Conservation (phyloP, 2,888 invertebrate genomes). For the Frankliniella intonsa region DNA sequence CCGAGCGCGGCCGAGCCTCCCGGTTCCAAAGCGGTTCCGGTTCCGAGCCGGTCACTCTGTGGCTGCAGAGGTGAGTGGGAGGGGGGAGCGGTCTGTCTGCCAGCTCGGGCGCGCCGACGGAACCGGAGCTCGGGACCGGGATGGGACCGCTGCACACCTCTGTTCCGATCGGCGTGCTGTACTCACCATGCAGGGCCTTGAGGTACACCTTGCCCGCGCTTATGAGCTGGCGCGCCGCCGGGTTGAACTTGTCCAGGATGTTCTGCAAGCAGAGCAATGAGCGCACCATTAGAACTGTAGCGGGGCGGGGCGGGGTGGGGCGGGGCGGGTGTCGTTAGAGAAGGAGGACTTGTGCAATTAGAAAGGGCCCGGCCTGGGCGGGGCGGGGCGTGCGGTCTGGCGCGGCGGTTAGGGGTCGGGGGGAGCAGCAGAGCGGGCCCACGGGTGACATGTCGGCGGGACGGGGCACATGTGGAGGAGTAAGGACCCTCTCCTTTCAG, state of each 20-base stretch:
- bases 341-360: neutral
- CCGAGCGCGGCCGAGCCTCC: too few species aligned
- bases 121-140: too few species aligned
- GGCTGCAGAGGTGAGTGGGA: too few species aligned
- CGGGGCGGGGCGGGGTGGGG: neutral
- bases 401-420: neutral
- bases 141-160: too few species aligned
- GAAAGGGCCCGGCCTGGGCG: neutral
- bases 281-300: neutral
- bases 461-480: neutral
- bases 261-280: neutral
- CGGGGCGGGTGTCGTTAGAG: neutral
- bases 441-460: too few species aligned
- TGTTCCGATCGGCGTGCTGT: neutral
- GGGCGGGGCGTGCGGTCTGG: neutral
- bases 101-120: too few species aligned
- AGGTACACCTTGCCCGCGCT: slow-evolving; percentile 21
- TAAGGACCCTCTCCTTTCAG: neutral
- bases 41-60: too few species aligned
- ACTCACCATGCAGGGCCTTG: slow-evolving; percentile 12
- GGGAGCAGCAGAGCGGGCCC: neutral
- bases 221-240: slow-evolving; percentile 5
- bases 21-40: too few species aligned
- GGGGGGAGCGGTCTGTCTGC: too few species aligned
- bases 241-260: slow-evolving; percentile 22